Evolutionary conservation across 2,113 vertebrate species (phyloP).

Genomic region (Psophia crepitans): DNA sequence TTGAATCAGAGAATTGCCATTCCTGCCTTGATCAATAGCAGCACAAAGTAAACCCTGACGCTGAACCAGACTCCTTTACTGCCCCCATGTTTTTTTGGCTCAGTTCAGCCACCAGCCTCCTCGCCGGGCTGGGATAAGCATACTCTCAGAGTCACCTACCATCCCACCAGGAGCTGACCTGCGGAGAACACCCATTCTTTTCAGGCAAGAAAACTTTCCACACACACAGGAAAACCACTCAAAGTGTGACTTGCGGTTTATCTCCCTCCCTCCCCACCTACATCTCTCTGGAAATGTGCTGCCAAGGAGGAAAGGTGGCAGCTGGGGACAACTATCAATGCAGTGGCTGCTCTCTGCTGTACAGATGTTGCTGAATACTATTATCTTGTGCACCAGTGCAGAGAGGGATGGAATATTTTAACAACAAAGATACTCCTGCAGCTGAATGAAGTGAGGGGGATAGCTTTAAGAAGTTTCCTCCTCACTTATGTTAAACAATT

Average conservation of each 20-base stretch:
- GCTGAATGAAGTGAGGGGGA: neutral
- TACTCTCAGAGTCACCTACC: neutral
- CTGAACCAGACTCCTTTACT: neutral
- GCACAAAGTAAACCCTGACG: neutral
- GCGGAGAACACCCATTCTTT: neutral
- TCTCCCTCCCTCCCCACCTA: neutral
- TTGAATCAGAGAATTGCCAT: neutral
- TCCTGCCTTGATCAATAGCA: neutral
- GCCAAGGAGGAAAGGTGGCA: neutral
- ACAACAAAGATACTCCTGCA: neutral
- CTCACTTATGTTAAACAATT: neutral
- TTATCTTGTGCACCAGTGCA: neutral
- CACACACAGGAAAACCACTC: accelerated
- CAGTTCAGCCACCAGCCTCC: neutral
- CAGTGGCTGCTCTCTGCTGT: neutral
- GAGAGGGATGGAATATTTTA: neutral
- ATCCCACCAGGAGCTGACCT: neutral
- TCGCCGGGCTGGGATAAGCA: accelerated
- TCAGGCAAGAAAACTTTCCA: neutral
- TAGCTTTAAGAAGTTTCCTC: neutral
- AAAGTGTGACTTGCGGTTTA: neutral
- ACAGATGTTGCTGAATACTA: neutral
- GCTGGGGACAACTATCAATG: neutral
- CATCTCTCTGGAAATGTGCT: neutral
- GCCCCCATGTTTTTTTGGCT: neutral